A percentile compares a stretch with the other conserved stretches of the same genome.
Conservation (phyloP, 2,113 vertebrate genomes). For the Halcyon senegalensis region DNA sequence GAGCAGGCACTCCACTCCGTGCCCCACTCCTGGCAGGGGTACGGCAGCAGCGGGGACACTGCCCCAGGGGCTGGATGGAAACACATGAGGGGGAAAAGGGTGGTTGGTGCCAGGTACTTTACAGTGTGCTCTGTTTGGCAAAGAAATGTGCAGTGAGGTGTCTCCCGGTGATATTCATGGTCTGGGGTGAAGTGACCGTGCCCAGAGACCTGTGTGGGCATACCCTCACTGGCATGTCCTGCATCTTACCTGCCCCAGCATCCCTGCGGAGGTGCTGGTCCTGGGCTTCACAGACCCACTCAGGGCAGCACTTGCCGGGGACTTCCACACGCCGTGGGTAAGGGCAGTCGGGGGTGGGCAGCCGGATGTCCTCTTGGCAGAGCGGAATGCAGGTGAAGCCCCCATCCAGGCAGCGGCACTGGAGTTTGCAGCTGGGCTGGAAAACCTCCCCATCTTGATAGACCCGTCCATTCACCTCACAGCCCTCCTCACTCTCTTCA, state of each 20-base stretch:
- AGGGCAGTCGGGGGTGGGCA: constrained; percentile 88
- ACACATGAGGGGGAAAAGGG: neutral
- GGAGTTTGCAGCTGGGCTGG: constrained; percentile 86
- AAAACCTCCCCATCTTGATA: constrained; percentile 89
- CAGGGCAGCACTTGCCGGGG: constrained; percentile 89
- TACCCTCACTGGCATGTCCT: neutral
- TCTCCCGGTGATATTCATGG: neutral
- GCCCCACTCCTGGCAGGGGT: constrained; percentile 80
- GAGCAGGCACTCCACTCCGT: constrained; percentile 91
- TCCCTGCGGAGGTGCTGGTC: constrained; percentile 61
- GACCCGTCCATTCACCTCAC: constrained; percentile 83
- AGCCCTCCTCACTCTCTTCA: constrained; percentile 79
- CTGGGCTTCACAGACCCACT: constrained; percentile 88
- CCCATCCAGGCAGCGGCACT: constrained; percentile 85
- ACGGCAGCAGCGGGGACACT: rapidly evolving
- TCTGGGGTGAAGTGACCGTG: neutral
- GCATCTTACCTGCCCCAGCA: constrained; percentile 74
- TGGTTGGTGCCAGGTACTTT: neutral
- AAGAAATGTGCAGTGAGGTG: neutral
- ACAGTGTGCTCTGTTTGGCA: rapidly evolving
- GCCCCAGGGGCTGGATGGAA: constrained; percentile 21
- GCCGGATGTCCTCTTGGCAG: constrained; percentile 80
- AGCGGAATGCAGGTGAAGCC: constrained; percentile 85
- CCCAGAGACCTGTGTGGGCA: neutral
- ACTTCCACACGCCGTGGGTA: constrained; percentile 79